Percentiles rank a stretch among this genome's conserved stretches.
Evolutionary conservation across 2,888 invertebrate genomes (phyloP).

Genomic region (Myopa tessellatipennis): DNA sequence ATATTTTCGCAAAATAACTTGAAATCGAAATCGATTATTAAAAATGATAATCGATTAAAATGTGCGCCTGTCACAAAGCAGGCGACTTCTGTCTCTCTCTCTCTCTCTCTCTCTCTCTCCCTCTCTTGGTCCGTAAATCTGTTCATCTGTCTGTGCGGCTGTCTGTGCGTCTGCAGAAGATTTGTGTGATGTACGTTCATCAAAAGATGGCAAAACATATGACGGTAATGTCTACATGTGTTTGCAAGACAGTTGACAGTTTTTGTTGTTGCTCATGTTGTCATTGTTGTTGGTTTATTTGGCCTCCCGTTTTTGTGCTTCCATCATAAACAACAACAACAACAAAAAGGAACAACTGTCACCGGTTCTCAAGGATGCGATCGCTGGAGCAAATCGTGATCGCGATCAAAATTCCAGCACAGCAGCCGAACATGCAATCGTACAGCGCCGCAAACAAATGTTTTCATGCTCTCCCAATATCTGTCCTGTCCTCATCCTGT

Average conservation of each 20-base stretch:
- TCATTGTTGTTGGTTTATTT: background rate
- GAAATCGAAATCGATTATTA: conserved; percentile 66
- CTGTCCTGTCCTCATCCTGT: background rate
- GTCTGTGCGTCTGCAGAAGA: conserved; percentile 7
- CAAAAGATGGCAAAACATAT: conserved; percentile 45
- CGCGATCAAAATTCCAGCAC: conserved; percentile 41
- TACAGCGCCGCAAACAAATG: conserved; percentile 56
- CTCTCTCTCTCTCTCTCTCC: background rate
- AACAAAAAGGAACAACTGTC: conserved; percentile 31
- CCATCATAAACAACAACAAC: conserved; percentile 2
- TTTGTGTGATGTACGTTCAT: conserved; percentile 5
- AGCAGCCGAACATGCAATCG: conserved; percentile 38
- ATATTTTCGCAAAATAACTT: conserved; percentile 45
- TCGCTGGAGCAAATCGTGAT: conserved; percentile 22
- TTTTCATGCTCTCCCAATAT: conserved; percentile 52
- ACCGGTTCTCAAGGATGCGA: conserved; percentile 39
- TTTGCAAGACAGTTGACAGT: conserved; percentile 65
- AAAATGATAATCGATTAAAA: conserved; percentile 69
- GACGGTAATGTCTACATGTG: conserved; percentile 68
- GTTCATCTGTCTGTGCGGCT: background rate
- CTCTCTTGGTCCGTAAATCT: background rate
- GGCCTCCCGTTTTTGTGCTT: background rate
- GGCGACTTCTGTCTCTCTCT: background rate
- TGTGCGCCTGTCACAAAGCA: conserved; percentile 35
- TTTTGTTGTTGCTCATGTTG: conserved; percentile 5